phyloP scores from a whole-genome alignment of 1,140 invertebrate genomes.

The Mesaphorura yosii region DNA sequence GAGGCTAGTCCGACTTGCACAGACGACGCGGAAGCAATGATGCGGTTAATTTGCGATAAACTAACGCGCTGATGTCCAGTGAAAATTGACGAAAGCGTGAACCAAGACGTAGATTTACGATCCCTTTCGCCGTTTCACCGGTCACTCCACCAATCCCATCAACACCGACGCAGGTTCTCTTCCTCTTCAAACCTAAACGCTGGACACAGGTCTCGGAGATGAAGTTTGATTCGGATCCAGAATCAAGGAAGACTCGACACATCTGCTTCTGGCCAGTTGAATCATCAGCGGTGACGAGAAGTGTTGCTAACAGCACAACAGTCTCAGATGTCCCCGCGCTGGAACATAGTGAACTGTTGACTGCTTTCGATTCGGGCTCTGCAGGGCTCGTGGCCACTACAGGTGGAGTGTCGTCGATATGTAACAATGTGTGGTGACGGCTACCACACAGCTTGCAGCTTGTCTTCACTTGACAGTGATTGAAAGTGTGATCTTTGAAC shows the following conservation, averaged over 20 bases:
- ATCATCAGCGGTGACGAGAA: neutral
- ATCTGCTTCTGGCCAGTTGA: neutral
- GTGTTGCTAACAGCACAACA: neutral
- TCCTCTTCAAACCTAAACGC: neutral
- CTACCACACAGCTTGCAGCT: neutral
- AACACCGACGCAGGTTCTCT: neutral
- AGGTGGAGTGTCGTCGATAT: neutral
- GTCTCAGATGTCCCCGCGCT: neutral
- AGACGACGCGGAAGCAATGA: neutral
- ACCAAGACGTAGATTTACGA: neutral
- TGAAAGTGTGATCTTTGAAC: neutral
- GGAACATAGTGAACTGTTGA: neutral
- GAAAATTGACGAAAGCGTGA: neutral
- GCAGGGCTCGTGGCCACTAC: neutral
- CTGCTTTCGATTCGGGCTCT: neutral
- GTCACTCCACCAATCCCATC: neutral
- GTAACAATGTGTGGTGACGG: neutral
- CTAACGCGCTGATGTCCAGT: neutral
- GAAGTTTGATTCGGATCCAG: neutral
- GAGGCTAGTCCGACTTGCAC: neutral
- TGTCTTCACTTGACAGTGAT: neutral
- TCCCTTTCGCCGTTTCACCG: neutral
- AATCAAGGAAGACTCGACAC: neutral
- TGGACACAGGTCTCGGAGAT: neutral
- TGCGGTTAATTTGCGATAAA: neutral